Conservation (phyloP, 1,140 invertebrate species). For the Probaryconus sp. region DNA sequence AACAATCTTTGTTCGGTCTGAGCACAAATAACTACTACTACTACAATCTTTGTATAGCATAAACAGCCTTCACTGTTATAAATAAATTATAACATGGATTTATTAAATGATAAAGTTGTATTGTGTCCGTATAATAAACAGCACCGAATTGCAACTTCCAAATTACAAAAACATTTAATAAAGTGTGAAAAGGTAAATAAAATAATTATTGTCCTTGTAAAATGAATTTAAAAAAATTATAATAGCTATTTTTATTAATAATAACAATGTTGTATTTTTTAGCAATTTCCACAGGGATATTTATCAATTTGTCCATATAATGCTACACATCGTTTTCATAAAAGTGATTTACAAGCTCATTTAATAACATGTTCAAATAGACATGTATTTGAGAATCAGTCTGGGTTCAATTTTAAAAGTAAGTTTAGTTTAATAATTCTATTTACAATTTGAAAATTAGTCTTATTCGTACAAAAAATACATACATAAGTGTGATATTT, state of each 20-base stretch:
- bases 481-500: too few relatives aligned
- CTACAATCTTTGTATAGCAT: too few relatives aligned
- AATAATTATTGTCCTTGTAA: constrained; percentile 13
- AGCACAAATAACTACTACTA: too few relatives aligned
- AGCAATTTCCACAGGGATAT: constrained; percentile 69
- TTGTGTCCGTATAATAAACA: constrained; percentile 69
- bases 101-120: constrained; percentile 37
- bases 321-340: constrained; percentile 69
- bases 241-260: constrained; percentile 4
- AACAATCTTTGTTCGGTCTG: too few relatives aligned
- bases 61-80: too few relatives aligned
- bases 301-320: constrained; percentile 71
- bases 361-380: constrained; percentile 60
- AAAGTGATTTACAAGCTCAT: constrained; percentile 65
- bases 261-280: constrained; percentile 24
- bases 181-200: constrained; percentile 73
- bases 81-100: constrained; percentile 2
- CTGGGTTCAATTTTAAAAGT: too few relatives aligned
- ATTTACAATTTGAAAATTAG: too few relatives aligned
- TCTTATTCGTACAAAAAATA: too few relatives aligned
- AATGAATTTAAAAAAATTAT: background rate
- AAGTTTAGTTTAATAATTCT: too few relatives aligned
- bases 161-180: constrained; percentile 69
- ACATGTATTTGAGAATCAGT: too few relatives aligned
- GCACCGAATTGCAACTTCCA: constrained; percentile 65